phyloP scores from a whole-genome alignment of 2,888 invertebrate species.

The Mimas tiliae region DNA sequence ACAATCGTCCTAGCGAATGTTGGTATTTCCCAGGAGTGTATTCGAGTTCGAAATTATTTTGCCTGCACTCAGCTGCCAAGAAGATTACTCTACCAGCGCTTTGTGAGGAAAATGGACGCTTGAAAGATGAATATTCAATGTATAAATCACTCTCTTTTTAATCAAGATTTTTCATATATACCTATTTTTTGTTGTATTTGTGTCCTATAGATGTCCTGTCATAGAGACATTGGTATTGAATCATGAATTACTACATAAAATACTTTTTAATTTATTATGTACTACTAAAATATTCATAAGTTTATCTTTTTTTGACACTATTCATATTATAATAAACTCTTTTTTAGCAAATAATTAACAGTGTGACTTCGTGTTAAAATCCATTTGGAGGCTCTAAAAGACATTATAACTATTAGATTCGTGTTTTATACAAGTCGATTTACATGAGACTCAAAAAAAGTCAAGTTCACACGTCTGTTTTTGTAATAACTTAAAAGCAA shows the following conservation, averaged over 20 bases:
- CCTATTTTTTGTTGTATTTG: too few species aligned
- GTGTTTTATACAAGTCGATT: not conserved
- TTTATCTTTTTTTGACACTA: too few species aligned
- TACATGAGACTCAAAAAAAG: conserved; percentile 2
- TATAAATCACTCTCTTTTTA: not conserved
- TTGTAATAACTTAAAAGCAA: conserved; percentile 15
- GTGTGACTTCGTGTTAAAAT: too few species aligned
- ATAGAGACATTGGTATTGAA: too few species aligned
- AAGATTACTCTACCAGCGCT: not conserved
- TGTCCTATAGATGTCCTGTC: too few species aligned
- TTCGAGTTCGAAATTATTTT: not conserved
- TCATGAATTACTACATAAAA: too few species aligned
- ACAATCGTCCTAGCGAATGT: not conserved
- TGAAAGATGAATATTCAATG: not conserved
- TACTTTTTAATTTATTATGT: too few species aligned
- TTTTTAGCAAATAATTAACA: too few species aligned
- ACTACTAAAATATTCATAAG: too few species aligned
- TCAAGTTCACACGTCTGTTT: conserved; percentile 11
- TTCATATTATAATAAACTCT: too few species aligned
- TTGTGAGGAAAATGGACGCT: not conserved
- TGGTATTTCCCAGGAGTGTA: conserved; percentile 7
- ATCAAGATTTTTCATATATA: too few species aligned
- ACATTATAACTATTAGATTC: not conserved
- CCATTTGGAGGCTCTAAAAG: not conserved
- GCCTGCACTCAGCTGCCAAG: conserved; percentile 1